Evolutionary conservation across 2,888 invertebrate species (phyloP).

Genomic region (Crematogaster levior): DNA sequence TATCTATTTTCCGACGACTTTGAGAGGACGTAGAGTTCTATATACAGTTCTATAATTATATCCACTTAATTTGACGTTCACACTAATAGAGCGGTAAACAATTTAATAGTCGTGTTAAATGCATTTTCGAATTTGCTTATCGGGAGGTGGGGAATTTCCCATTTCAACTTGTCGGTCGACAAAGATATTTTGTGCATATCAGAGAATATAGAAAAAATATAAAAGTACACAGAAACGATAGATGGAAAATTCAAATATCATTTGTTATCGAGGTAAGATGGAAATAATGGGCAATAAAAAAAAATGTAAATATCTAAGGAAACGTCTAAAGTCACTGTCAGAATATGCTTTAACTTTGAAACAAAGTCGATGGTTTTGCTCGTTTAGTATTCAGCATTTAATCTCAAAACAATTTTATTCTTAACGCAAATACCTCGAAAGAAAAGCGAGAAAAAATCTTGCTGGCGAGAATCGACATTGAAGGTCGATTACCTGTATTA

Average conservation of each 20-base stretch:
- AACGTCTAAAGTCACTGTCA: background rate
- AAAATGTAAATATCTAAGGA: background rate
- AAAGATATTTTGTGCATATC: background rate
- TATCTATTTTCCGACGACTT: background rate
- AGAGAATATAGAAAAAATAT: background rate
- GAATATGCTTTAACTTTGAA: background rate
- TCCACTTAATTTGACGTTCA: background rate
- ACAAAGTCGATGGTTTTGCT: background rate
- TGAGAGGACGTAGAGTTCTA: background rate
- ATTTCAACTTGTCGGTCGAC: background rate
- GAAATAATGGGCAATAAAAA: background rate
- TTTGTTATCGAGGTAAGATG: background rate
- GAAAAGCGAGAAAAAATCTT: background rate
- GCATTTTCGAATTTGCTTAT: background rate
- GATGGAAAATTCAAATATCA: slow-evolving; percentile 53
- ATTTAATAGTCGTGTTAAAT: background rate
- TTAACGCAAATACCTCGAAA: background rate
- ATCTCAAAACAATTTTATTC: slow-evolving; percentile 13
- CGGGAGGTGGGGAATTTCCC: no score
- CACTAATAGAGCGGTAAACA: background rate
- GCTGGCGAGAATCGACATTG: background rate
- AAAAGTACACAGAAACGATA: slow-evolving; percentile 22
- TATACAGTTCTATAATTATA: slow-evolving; percentile 27
- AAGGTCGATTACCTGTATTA: background rate
- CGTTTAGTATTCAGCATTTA: background rate